Evolutionary conservation across 1,140 invertebrate genomes (phyloP), one percentile per base, ranked within the genome.

Genomic region (Drosophila mayri): DNA sequence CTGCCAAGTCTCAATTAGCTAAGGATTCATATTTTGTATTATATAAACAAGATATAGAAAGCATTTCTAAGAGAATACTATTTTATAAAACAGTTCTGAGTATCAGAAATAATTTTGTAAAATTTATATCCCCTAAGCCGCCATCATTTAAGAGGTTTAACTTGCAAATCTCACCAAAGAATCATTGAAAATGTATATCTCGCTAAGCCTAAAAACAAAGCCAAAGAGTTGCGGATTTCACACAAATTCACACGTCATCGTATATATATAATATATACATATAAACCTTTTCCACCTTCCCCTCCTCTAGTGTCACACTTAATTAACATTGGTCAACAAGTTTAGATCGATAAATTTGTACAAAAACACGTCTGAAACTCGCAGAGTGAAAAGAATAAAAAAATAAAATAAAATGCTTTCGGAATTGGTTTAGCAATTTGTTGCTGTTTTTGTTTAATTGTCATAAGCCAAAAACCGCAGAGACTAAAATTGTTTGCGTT

Each of bases 261-360:
- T 43, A 67, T 67, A 61, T 50, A 32, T 20, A 50, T 8, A 25
- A 30, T 20, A 37, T 22, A 54, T 14, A 4, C 14, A 52, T 10
- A 54, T 54, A 35, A 5, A 2, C 30, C 12, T 16, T 4, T 20
- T 40, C 2, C 6, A 25, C 25, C 25, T 25, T 4, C 5, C 12
- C n/a, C 28, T 4, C 6, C 16, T 44, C 20, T 2, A 20, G 16
- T 25, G 52, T 60, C 54, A 20, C 49, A 83, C 79, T 83, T 73
- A 88, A 86, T 86, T 88, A 87, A 88, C 67, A 73, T 73, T 76
- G 63, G 75, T 70, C 75, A 78, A 71, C 37, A 67, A 79, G 22
- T 68, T 46, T 43, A 57, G 79, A 80, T 74, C 76, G 68, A 80
- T 84, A 70, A 87, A 87, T 88, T 80, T 77, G 50, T 52, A 40